Conservation (phyloP, 2,113 vertebrate species). For the Lamprotornis superbus region DNA sequence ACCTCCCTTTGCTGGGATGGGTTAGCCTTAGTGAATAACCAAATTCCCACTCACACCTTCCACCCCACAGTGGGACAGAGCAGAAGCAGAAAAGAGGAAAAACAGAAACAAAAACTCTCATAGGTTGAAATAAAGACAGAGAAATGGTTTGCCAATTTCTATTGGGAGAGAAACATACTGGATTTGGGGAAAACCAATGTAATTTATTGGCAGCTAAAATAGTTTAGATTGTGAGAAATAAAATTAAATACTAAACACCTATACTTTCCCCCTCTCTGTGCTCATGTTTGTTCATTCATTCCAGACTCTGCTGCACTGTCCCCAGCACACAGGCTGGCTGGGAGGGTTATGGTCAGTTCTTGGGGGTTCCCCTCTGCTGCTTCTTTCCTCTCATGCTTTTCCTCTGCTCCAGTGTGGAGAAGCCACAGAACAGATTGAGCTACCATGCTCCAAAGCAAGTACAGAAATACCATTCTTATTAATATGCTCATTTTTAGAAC, state of each 20-base stretch:
- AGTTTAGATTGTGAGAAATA: neutral
- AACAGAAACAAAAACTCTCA: neutral
- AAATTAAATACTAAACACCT: neutral
- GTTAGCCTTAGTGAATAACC: neutral
- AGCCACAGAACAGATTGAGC: neutral
- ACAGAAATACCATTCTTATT: neutral
- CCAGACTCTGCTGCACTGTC: neutral
- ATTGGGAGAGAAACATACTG: neutral
- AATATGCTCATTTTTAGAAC: neutral
- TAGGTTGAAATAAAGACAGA: neutral
- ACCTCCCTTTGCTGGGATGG: neutral
- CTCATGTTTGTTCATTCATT: neutral
- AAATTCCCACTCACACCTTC: neutral
- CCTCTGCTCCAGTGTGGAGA: neutral
- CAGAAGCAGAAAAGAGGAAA: neutral
- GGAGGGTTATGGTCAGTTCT: neutral
- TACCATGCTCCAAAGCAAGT: neutral
- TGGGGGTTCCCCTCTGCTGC: neutral
- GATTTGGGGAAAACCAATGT: neutral
- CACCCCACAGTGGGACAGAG: neutral
- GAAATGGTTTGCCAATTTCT: neutral
- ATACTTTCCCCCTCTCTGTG: neutral
- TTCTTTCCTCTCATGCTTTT: neutral
- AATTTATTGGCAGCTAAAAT: neutral
- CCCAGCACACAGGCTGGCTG: fast-evolving